phyloP scores from a whole-genome alignment of 2,113 vertebrate species.

The Lepus americanus region DNA sequence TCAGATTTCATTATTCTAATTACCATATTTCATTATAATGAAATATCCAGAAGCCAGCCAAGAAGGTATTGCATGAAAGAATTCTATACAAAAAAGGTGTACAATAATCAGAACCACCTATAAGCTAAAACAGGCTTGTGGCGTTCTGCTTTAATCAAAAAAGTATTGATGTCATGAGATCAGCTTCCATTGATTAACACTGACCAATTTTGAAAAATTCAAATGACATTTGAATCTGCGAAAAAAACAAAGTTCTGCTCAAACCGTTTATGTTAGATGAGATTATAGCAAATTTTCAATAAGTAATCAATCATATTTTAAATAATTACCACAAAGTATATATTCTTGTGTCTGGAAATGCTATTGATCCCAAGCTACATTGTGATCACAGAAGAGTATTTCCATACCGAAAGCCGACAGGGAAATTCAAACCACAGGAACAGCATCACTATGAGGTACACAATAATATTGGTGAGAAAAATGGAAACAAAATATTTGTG shows the following conservation, averaged over 20 bases:
- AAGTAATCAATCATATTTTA: constrained; percentile 67
- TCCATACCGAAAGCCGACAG: background rate
- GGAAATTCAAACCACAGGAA: constrained; percentile 4
- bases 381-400: constrained; percentile 44
- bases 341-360: constrained; percentile 42
- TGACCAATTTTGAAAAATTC: constrained; percentile 69
- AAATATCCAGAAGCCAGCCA: constrained; percentile 19
- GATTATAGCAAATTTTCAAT: constrained; percentile 60
- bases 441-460: constrained; percentile 64
- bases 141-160: constrained; percentile 76
- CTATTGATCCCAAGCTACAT: constrained; percentile 49
- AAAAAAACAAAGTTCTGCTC: constrained; percentile 79
- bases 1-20: constrained; percentile 25
- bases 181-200: constrained; percentile 71
- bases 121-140: constrained; percentile 49
- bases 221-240: constrained; percentile 70
- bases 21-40: constrained; percentile 46
- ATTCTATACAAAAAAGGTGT: constrained; percentile 68
- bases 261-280: constrained; percentile 65
- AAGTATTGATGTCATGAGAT: constrained; percentile 75
- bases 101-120: constrained; percentile 59
- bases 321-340: constrained; percentile 72
- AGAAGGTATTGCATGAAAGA: constrained; percentile 71
- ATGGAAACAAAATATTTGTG: constrained; percentile 85
- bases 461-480: constrained; percentile 77